Base-by-base conservation (phyloP, 1,140 invertebrate species). In the Leucophenga varia region DNA sequence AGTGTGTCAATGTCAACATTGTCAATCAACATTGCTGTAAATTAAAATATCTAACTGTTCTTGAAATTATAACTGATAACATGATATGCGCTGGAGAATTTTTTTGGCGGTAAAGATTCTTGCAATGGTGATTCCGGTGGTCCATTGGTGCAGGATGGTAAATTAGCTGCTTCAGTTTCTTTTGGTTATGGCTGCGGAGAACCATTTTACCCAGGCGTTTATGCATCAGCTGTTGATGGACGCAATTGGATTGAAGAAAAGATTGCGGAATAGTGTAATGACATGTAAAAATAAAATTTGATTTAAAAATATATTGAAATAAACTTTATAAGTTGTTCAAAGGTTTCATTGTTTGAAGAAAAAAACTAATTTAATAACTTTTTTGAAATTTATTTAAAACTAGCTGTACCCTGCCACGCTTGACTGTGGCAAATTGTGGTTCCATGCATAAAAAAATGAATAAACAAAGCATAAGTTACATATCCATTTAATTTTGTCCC, bases 161-260 rank as follows among this genome's bases (percentile, higher is more conserved):
- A 32, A 0, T 44, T 75, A 17, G 58, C 73, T 30, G 84, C 84
- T 40, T 64, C 85, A 25, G 78, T 82, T 1, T 83, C 82, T n/a
- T 85, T 82, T 78, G 84, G 84, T 13, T 64, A 74, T 43, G 78
- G 54, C 18, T 56, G 50, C 31, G 54, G 50, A 2, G 9, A n/a
- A 7, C 5, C 25, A 41, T 49, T 42, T 37, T 56, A 56, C 14
- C 84, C 84, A 1, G 84, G 84, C 13, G 79, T 86, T 8, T 86
- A 84, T 54, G 80, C 82, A 1, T 75, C 80, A 40, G 76, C 82
- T 3, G 43, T 64, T 13, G 35, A 9, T 4, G 58, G 72, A 19
- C 49, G 47, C 13, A 35, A 55, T 22, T 80, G 79, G 79, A 47
- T 57, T n/a, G n/a, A n/a, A n/a, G n/a, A n/a, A n/a, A n/a, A n/a